phyloP scores from a whole-genome alignment of 1,140 invertebrate genomes.

The Odontomachus brunneus region DNA sequence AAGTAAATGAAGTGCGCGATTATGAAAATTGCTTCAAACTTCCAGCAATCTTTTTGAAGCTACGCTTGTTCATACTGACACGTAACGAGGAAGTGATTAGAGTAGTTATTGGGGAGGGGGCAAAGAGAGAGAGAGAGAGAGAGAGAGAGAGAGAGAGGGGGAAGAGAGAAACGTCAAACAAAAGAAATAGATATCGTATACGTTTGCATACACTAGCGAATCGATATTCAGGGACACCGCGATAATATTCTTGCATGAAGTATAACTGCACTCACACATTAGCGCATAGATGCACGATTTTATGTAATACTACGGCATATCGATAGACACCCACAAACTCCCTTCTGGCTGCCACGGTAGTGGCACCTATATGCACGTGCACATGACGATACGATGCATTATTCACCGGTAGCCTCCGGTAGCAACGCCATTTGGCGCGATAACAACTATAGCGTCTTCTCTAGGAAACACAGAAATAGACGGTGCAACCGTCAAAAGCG shows the following conservation, averaged over 20 bases:
- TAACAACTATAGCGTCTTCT: slow-evolving; percentile 58
- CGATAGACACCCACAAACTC: slow-evolving; percentile 17
- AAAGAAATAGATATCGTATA: not conserved
- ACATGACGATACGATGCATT: slow-evolving; percentile 42
- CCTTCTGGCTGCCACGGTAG: not conserved
- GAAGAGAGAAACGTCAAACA: not conserved
- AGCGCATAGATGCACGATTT: not conserved
- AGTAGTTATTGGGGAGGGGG: not conserved
- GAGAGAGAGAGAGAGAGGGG: not conserved
- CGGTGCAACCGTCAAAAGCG: slow-evolving; percentile 39
- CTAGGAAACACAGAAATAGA: slow-evolving; percentile 58
- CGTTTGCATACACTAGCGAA: slow-evolving; percentile 20
- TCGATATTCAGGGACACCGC: slow-evolving; percentile 40
- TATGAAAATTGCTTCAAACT: not conserved
- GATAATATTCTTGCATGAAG: slow-evolving; percentile 33
- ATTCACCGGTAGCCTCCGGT: slow-evolving; percentile 35
- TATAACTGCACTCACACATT: not conserved
- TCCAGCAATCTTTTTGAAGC: not conserved
- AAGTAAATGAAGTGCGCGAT: not conserved
- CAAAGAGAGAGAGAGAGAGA: not conserved
- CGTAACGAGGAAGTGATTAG: slow-evolving; percentile 23
- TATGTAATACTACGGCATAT: not conserved
- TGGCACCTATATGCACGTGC: not conserved
- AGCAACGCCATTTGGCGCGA: slow-evolving; percentile 52
- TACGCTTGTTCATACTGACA: not conserved